phyloP scores from a whole-genome alignment of 2,888 invertebrate genomes.

The Euplagia quadripunctaria region DNA sequence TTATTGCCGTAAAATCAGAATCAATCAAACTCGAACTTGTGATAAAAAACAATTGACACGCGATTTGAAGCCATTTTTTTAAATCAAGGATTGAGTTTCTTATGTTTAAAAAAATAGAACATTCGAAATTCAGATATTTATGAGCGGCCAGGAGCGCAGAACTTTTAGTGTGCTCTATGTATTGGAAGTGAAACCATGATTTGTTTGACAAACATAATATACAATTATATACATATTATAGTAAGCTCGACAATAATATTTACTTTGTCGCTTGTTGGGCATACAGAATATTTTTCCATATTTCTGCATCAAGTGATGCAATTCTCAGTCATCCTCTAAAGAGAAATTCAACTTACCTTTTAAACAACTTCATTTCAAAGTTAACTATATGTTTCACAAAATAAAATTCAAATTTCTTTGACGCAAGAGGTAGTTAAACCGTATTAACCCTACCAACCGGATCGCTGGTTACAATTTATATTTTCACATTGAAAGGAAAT shows the following conservation, averaged over 20 bases:
- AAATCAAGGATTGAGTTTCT: too few species aligned
- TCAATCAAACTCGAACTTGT: too few species aligned
- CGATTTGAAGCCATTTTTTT: too few species aligned
- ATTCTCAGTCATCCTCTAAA: constrained; percentile 12
- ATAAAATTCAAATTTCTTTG: constrained; percentile 11
- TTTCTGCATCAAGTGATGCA: constrained; percentile 41
- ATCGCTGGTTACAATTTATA: constrained; percentile 66
- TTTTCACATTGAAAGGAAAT: constrained; percentile 61
- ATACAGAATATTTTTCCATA: constrained; percentile 57
- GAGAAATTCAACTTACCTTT: neutral
- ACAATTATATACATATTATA: neutral
- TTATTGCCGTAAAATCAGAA: too few species aligned
- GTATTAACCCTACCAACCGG: constrained; percentile 44
- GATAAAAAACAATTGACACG: too few species aligned
- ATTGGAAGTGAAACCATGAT: neutral
- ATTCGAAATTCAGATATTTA: too few species aligned
- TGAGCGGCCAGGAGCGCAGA: too few species aligned
- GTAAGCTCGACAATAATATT: constrained; percentile 32
- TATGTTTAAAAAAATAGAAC: too few species aligned
- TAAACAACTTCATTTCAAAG: neutral
- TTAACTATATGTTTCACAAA: neutral
- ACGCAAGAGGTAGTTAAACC: constrained; percentile 25
- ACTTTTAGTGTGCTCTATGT: too few species aligned
- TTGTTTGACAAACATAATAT: neutral
- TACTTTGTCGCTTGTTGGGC: constrained; percentile 24